Evolutionary conservation across 2,797 vertebrate genomes (phyloP).

Genomic region (Coregonus suidteri): DNA sequence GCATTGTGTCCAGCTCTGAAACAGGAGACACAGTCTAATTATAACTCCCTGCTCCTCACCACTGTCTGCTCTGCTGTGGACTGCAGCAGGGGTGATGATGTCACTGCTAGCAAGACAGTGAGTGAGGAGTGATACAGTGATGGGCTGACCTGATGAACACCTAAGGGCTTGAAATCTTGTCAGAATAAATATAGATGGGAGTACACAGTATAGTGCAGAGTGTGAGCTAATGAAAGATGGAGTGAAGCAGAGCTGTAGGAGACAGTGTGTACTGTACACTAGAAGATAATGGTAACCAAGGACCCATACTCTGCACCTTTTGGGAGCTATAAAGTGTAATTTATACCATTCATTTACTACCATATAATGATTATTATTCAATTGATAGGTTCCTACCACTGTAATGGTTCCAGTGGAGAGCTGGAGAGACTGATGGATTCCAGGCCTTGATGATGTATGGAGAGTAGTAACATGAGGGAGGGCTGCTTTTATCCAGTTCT

Average conservation of each 20-base stretch:
- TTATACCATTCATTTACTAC: background rate
- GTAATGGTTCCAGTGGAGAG: background rate
- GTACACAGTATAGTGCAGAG: background rate
- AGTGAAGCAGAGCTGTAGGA: background rate
- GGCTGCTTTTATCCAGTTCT: slow-evolving; percentile 12
- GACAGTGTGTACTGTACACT: background rate
- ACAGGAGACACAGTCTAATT: slow-evolving; percentile 44
- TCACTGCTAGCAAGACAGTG: slow-evolving; percentile 39
- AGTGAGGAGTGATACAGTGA: slow-evolving; percentile 22
- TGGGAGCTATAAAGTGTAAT: too few species aligned
- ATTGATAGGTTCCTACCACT: background rate
- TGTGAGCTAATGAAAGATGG: too few species aligned
- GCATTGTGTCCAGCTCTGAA: slow-evolving; percentile 41
- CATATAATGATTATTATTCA: background rate
- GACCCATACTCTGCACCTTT: too few species aligned
- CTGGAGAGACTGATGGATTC: background rate
- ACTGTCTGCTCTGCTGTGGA: slow-evolving; percentile 36
- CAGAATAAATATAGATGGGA: background rate
- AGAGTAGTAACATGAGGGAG: background rate
- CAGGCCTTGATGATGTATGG: slow-evolving; percentile 8
- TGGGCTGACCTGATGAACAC: slow-evolving; percentile 21
- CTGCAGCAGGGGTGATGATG: slow-evolving; percentile 46
- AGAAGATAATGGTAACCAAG: too few species aligned
- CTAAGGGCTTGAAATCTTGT: background rate
- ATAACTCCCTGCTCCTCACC: slow-evolving; percentile 45